Evolutionary conservation across 2,888 invertebrate genomes (phyloP).

Genomic region (Pilophorus perplexus): DNA sequence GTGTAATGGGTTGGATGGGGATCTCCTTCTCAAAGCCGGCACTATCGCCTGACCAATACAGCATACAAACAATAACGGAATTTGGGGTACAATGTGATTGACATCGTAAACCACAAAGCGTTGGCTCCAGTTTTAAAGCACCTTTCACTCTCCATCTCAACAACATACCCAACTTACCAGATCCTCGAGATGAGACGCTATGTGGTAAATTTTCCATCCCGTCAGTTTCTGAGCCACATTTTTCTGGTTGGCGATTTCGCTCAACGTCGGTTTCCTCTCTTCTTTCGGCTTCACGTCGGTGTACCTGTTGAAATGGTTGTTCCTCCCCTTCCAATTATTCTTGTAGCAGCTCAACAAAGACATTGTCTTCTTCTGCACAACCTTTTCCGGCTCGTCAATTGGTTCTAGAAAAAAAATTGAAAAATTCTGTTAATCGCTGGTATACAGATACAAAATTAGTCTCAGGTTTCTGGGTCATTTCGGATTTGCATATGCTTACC

Average conservation of each 20-base stretch:
- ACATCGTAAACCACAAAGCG: too few relatives aligned
- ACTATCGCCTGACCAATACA: too few relatives aligned
- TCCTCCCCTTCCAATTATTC: conserved; percentile 68
- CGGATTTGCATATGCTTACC: conserved; percentile 48
- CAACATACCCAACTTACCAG: conserved; percentile 52
- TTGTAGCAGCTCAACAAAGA: conserved; percentile 64
- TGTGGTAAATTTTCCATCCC: conserved; percentile 92
- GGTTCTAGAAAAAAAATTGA: neutral
- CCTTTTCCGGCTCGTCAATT: conserved; percentile 32
- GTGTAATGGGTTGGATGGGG: too few relatives aligned
- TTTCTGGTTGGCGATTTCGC: conserved; percentile 84
- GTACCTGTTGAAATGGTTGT: conserved; percentile 71
- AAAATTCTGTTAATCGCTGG: neutral
- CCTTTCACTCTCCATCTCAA: too few relatives aligned
- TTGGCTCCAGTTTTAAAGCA: too few relatives aligned
- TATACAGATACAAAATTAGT: neutral
- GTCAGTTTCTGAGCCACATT: conserved; percentile 83
- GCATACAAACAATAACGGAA: too few relatives aligned
- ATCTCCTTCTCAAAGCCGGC: too few relatives aligned
- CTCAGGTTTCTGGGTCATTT: neutral
- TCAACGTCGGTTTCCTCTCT: conserved; percentile 79
- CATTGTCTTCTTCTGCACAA: conserved; percentile 48
- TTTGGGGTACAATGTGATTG: too few relatives aligned
- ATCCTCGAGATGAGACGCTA: conserved; percentile 90
- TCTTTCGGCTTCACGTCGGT: conserved; percentile 85